Conservation (phyloP, 2,113 vertebrate species). For the Mus musculus region GRCm39 chr3:50860501-50861000, state of each 20-base stretch:
- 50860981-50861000: constrained; percentile 76
- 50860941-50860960: constrained; percentile 73
- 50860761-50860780: constrained; percentile 46
- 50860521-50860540: constrained; percentile 1
- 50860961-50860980: constrained; percentile 80
- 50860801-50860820: constrained; percentile 77
- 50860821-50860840: constrained; percentile 77
- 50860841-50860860: constrained; percentile 78
- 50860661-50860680: background rate
- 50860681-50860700: background rate
- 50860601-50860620: constrained; percentile 63
- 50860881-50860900: constrained; percentile 67
- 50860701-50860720: constrained; percentile 52
- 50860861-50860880: constrained; percentile 76
- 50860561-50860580: background rate
- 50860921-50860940: constrained; percentile 79
- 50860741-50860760: constrained; percentile 49
- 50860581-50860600: background rate
- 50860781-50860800: constrained; percentile 73
- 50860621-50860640: constrained; percentile 54
- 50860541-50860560: too few species aligned
- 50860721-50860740: constrained; percentile 47
- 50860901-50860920: constrained; percentile 53
- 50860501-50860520: background rate
- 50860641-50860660: constrained; percentile 55